Percentiles rank a stretch among this genome's conserved stretches.
Evolutionary conservation across 2,113 vertebrate species (phyloP).

Genomic region (Orthonyx spaldingii): DNA sequence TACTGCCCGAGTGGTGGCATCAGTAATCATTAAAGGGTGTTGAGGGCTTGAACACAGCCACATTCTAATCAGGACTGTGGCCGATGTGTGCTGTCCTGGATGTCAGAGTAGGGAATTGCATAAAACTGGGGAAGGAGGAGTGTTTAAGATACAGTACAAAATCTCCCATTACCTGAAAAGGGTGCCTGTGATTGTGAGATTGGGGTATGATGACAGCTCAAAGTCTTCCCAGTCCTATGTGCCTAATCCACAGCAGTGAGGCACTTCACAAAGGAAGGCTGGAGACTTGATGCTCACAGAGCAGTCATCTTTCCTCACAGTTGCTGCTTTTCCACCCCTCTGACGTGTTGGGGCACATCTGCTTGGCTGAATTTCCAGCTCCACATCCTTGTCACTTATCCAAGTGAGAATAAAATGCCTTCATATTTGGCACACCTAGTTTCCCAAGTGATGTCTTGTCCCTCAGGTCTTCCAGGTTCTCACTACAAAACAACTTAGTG

Average conservation of each 20-base stretch:
- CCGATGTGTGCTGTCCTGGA: background rate
- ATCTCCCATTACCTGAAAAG: background rate
- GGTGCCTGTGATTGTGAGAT: background rate
- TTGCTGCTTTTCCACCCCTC: background rate
- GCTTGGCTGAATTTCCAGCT: constrained; percentile 18
- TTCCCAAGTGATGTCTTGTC: background rate
- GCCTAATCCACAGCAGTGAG: background rate
- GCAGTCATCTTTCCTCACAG: background rate
- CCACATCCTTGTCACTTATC: background rate
- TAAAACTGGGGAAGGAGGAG: background rate
- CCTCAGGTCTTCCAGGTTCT: constrained; percentile 12
- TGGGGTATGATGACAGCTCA: background rate
- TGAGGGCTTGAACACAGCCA: background rate
- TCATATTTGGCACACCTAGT: background rate
- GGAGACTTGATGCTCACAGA: background rate
- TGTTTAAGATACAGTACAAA: background rate
- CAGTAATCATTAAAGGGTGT: background rate
- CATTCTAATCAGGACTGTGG: background rate
- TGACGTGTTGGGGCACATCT: background rate
- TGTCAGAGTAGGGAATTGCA: background rate
- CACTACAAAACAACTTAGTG: background rate
- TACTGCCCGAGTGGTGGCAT: background rate
- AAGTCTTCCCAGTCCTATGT: background rate
- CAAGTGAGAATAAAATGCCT: constrained; percentile 30
- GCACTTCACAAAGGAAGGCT: background rate